These are phyloP conservation scores for Blastobasis lacticolella DNA, from an alignment of 2,888 invertebrate species.

Conservation along the genomic window DNA sequence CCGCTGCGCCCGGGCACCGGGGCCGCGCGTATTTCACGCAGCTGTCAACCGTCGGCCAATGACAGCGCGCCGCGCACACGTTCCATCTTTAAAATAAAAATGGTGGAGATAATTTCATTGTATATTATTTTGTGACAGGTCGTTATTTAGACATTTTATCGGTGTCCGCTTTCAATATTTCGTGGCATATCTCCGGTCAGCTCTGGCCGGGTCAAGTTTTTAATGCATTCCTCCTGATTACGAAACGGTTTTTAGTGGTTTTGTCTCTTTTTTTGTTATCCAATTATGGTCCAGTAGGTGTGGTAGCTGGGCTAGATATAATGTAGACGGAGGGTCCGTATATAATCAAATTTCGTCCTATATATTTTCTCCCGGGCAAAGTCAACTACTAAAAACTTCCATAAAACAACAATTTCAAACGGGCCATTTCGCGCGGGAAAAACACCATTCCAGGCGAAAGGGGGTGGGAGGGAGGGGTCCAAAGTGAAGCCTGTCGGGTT, in stretches of 20 bases:
- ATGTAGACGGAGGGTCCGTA: slow-evolving; percentile 9
- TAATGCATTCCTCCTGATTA: slow-evolving; percentile 13
- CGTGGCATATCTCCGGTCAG: slow-evolving; percentile 37
- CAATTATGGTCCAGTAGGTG: background rate
- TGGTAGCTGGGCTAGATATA: background rate
- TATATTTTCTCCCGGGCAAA: slow-evolving; percentile 64
- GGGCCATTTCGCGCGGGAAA: slow-evolving; percentile 71
- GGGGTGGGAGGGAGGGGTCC: slow-evolving; percentile 37
- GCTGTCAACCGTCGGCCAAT: slow-evolving; percentile 67
- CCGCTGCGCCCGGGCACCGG: slow-evolving; percentile 61
- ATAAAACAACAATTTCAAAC: slow-evolving; percentile 74
- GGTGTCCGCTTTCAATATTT: slow-evolving; percentile 56
- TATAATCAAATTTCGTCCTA: slow-evolving; percentile 57
- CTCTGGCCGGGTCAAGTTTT: slow-evolving; percentile 23
- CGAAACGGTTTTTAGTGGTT: slow-evolving; percentile 6
- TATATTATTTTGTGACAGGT: slow-evolving; percentile 74
- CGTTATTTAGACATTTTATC: slow-evolving; percentile 70
- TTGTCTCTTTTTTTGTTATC: background rate
- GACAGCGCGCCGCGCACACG: slow-evolving; percentile 38
- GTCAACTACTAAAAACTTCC: slow-evolving; percentile 74
- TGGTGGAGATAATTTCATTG: slow-evolving; percentile 73
- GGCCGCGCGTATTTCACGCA: slow-evolving; percentile 60
- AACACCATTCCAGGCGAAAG: slow-evolving; percentile 55
- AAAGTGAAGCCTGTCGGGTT: slow-evolving; percentile 64
- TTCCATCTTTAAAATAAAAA: slow-evolving; percentile 67